A percentile compares a stretch with the other conserved stretches of the same genome.
These are phyloP conservation scores for Brenthis daphne DNA, from an alignment of 2,888 invertebrate genomes.

Conservation along the genomic window DNA sequence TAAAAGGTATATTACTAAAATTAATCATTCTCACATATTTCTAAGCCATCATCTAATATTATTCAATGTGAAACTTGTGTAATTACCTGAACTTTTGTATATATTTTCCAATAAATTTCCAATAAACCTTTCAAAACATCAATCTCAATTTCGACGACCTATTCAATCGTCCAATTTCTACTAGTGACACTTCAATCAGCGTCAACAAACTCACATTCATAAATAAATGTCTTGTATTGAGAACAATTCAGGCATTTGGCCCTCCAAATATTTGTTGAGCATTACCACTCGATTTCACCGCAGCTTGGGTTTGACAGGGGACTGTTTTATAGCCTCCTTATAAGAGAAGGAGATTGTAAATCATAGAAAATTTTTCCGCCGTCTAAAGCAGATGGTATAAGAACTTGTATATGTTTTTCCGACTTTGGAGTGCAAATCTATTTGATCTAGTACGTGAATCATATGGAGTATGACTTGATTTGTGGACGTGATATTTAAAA, in stretches of 20 bases:
- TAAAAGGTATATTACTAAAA: too few species aligned
- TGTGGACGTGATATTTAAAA: too few species aligned
- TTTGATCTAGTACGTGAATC: background rate
- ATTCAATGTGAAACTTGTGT: conserved; percentile 4
- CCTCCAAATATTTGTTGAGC: conserved; percentile 65
- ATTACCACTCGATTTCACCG: conserved; percentile 62
- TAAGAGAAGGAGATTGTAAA: conserved; percentile 63
- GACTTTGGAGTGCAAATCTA: conserved; percentile 1
- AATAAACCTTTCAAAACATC: conserved; percentile 22
- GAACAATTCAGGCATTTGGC: conserved; percentile 42
- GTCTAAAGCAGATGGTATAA: conserved; percentile 40
- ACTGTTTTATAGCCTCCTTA: conserved; percentile 71
- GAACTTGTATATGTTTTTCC: conserved; percentile 15
- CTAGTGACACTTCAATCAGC: conserved; percentile 33
- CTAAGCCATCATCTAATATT: background rate
- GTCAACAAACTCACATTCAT: conserved; percentile 25
- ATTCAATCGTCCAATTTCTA: conserved; percentile 26
- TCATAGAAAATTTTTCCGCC: conserved; percentile 65
- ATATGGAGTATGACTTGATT: too few species aligned
- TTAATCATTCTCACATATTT: background rate
- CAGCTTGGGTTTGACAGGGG: conserved; percentile 68
- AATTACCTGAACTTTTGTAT: conserved; percentile 18
- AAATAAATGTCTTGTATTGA: conserved; percentile 35
- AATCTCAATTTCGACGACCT: conserved; percentile 23
- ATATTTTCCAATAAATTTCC: conserved; percentile 22